A percentile compares a stretch with the other conserved stretches of the same genome.
Conservation (phyloP, 2,888 invertebrate species). For the Seira ritae region DNA sequence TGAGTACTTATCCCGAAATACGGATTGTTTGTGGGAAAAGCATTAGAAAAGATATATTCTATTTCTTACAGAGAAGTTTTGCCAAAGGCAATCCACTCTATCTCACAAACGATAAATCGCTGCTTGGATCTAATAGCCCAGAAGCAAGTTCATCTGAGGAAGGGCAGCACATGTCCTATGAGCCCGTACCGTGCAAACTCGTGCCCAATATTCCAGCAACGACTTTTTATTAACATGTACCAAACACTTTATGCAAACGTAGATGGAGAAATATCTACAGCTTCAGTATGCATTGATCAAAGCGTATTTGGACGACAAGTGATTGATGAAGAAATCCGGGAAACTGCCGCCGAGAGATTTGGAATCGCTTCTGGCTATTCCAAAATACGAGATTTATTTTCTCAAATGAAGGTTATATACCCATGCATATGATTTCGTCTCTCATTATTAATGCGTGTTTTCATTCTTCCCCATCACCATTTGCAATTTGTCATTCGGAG, state of each 20-base stretch:
- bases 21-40: not conserved
- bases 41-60: not conserved
- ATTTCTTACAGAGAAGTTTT: constrained; percentile 79
- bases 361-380: constrained; percentile 74
- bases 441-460: not conserved
- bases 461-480: not conserved
- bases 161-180: constrained; percentile 27
- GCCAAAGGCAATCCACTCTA: constrained; percentile 80
- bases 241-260: constrained; percentile 77
- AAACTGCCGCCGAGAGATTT: constrained; percentile 77
- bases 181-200: constrained; percentile 62
- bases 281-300: constrained; percentile 79
- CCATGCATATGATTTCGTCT: too few species aligned
- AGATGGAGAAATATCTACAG: constrained; percentile 77
- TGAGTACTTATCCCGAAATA: constrained; percentile 21
- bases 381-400: constrained; percentile 62
- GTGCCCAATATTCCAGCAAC: constrained; percentile 74
- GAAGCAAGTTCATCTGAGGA: constrained; percentile 65
- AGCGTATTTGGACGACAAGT: constrained; percentile 81
- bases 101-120: constrained; percentile 77
- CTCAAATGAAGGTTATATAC: constrained; percentile 36
- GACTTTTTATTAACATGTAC: constrained; percentile 76
- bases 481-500: not conserved
- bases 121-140: constrained; percentile 75
- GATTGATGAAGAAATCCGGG: constrained; percentile 78